Conservation (phyloP, 2,888 invertebrate genomes). For the Pediacus dermestoides region DNA sequence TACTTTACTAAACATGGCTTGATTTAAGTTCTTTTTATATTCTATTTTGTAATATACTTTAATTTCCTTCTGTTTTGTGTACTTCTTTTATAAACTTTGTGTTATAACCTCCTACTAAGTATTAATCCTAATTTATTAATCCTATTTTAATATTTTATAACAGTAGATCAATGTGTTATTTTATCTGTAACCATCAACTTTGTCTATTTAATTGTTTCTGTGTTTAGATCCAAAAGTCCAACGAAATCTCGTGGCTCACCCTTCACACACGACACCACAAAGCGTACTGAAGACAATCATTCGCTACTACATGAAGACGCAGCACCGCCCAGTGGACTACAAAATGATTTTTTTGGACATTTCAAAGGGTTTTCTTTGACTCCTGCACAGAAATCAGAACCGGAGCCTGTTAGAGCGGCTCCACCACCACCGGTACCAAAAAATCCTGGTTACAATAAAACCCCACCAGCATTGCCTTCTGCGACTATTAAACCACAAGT, state of each 20-base stretch:
- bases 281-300: constrained; percentile 68
- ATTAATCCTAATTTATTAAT: not conserved
- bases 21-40: too few relatives aligned
- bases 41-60: too few relatives aligned
- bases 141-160: too few relatives aligned
- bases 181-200: too few relatives aligned
- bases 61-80: too few relatives aligned
- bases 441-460: constrained; percentile 17
- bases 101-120: too few relatives aligned
- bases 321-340: constrained; percentile 30
- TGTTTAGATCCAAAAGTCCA: constrained; percentile 44
- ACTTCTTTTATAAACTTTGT: too few relatives aligned
- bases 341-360: constrained; percentile 73
- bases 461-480: constrained; percentile 24
- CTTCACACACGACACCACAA: constrained; percentile 45
- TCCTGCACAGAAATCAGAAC: constrained; percentile 55
- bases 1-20: too few relatives aligned
- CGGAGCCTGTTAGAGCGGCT: constrained; percentile 48
- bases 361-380: constrained; percentile 79
- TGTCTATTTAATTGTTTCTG: constrained; percentile 1
- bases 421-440: constrained; percentile 57
- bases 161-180: too few relatives aligned
- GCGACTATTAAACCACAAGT: constrained; percentile 41
- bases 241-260: constrained; percentile 46
- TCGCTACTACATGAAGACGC: constrained; percentile 55